Percentiles rank a stretch among this genome's conserved stretches.
phyloP scores from a whole-genome alignment of 2,888 invertebrate species.

The Cyclophora punctaria region DNA sequence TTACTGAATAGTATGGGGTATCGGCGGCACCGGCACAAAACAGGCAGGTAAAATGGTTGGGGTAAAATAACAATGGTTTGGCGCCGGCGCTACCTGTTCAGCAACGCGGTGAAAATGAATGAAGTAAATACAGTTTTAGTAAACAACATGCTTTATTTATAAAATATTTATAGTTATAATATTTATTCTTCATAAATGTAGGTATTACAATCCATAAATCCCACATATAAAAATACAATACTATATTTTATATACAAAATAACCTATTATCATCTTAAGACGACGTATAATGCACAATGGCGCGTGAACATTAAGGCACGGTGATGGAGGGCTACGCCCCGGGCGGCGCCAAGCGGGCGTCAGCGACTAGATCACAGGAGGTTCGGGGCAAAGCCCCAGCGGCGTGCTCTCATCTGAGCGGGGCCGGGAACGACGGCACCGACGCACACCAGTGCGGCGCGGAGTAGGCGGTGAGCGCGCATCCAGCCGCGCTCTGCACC shows the following conservation, averaged over 20 bases:
- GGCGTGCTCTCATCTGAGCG: constrained; percentile 64
- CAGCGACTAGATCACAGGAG: constrained; percentile 72
- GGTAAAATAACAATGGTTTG: constrained; percentile 14
- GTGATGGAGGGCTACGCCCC: constrained; percentile 68
- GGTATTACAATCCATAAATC: constrained; percentile 66
- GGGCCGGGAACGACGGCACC: constrained; percentile 73
- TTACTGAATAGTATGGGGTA: too few relatives aligned
- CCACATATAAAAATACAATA: constrained; percentile 73
- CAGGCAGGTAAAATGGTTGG: constrained; percentile 28
- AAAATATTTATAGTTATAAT: constrained; percentile 58
- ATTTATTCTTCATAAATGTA: constrained; percentile 66
- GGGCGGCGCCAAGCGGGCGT: constrained; percentile 67
- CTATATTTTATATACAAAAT: constrained; percentile 69
- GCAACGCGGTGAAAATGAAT: constrained; percentile 10
- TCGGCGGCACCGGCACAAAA: too few relatives aligned
- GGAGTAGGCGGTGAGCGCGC: constrained; percentile 50
- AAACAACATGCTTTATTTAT: constrained; percentile 68
- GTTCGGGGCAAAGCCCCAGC: constrained; percentile 52
- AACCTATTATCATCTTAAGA: constrained; percentile 54
- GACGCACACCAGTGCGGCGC: constrained; percentile 80
- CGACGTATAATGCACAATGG: constrained; percentile 71
- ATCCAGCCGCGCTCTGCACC: constrained; percentile 60
- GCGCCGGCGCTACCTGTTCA: constrained; percentile 63
- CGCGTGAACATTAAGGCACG: constrained; percentile 71
- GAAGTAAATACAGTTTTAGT: constrained; percentile 47